Evolutionary conservation across 2,888 invertebrate species (phyloP).

Genomic region (Petrolisthes cinctipes): DNA sequence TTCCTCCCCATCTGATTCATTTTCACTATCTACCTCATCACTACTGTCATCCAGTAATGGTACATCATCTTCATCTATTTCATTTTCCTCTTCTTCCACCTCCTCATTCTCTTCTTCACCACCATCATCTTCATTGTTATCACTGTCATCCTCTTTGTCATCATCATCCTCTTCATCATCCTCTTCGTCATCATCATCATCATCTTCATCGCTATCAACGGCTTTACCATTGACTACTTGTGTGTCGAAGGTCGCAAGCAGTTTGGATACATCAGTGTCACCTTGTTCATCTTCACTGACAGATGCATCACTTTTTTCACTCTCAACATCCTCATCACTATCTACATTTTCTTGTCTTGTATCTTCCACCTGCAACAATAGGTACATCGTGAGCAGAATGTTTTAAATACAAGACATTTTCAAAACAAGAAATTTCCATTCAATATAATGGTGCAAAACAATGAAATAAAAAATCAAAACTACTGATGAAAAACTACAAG

Average conservation of each 20-base stretch:
- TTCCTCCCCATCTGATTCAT: neutral
- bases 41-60: neutral
- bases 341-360: neutral
- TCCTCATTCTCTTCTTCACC: neutral
- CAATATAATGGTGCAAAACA: no score
- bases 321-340: neutral
- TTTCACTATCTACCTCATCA: neutral
- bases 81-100: neutral
- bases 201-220: conserved; percentile 34
- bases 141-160: neutral
- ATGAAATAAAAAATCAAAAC: no score
- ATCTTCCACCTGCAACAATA: conserved; percentile 30
- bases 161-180: conserved; percentile 41
- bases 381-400: neutral
- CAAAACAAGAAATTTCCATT: no score
- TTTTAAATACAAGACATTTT: no score
- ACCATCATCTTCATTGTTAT: neutral
- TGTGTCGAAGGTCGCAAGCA: conserved; percentile 44
- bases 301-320: neutral
- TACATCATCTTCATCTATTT: conserved; percentile 12
- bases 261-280: conserved; percentile 31
- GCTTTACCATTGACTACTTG: conserved; percentile 14
- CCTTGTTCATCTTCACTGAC: conserved; percentile 37
- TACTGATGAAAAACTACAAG: no score
- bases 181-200: conserved; percentile 27